Conservation (phyloP, 2,888 invertebrate genomes). For the Agrotis exclamationis region DNA sequence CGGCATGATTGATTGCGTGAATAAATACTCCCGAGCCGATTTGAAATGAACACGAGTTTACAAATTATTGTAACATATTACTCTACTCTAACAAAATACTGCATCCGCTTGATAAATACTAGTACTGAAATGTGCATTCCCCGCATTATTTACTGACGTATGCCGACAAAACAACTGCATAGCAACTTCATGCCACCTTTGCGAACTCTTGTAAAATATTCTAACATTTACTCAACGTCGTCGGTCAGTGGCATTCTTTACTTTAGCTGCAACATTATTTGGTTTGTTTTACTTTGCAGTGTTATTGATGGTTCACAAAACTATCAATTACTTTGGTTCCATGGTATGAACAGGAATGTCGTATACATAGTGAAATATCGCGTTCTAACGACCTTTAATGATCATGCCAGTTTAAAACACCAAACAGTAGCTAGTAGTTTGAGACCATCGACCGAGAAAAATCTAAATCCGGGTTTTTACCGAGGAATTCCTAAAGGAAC, state of each 20-base stretch:
- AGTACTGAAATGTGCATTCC: conserved; percentile 22
- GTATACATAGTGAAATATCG: not conserved
- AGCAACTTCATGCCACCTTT: conserved; percentile 27
- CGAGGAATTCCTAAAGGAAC: too few relatives aligned
- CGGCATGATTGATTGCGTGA: conserved; percentile 24
- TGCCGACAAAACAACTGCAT: conserved; percentile 30
- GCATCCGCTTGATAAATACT: conserved; percentile 26
- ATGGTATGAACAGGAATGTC: not conserved
- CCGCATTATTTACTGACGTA: conserved; percentile 28
- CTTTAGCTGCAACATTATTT: conserved; percentile 23
- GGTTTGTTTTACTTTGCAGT: conserved; percentile 24
- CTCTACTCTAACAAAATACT: conserved; percentile 6
- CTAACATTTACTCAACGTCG: conserved; percentile 45
- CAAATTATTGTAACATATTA: conserved; percentile 23
- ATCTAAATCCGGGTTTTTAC: too few relatives aligned
- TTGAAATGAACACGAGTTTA: conserved; percentile 31
- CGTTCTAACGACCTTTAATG: too few relatives aligned
- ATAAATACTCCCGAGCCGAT: conserved; percentile 12
- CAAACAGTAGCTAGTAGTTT: too few relatives aligned
- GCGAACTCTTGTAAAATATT: conserved; percentile 33
- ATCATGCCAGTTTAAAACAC: too few relatives aligned
- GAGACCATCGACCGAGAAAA: too few relatives aligned
- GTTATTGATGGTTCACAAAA: not conserved
- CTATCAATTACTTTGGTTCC: not conserved
- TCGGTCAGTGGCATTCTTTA: conserved; percentile 44